Percentiles rank a stretch among this genome's conserved stretches.
These are phyloP conservation scores for Daboia siamensis DNA, from an alignment of 2,113 vertebrate species.

Conservation along the genomic window DNA sequence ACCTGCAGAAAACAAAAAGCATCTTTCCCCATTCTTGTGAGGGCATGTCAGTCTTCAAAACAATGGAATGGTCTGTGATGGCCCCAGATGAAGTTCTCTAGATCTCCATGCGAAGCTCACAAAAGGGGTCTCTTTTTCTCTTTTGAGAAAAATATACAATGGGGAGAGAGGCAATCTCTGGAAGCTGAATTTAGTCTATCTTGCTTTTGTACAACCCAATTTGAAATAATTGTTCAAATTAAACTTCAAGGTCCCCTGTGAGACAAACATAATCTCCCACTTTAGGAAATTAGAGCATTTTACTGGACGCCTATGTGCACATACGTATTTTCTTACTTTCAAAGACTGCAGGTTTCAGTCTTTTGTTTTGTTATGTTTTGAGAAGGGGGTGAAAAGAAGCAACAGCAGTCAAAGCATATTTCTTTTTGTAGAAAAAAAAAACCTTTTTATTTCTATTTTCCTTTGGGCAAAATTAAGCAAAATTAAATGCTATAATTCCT, in stretches of 20 bases:
- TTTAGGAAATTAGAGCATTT: background rate
- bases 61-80: background rate
- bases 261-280: conserved; percentile 7
- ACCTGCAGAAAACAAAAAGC: background rate
- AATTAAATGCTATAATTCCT: conserved; percentile 30
- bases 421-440: background rate
- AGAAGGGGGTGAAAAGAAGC: background rate
- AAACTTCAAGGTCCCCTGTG: conserved; percentile 16
- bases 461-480: conserved; percentile 23
- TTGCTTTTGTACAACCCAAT: conserved; percentile 37
- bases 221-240: conserved; percentile 19
- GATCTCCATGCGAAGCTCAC: conserved; percentile 36
- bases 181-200: conserved; percentile 26
- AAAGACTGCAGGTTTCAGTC: background rate
- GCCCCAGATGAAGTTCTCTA: background rate
- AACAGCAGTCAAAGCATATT: background rate
- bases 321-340: background rate
- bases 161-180: conserved; percentile 47
- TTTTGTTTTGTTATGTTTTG: background rate
- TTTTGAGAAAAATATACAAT: conserved; percentile 55
- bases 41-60: background rate
- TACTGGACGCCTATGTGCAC: background rate
- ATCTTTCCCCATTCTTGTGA: background rate
- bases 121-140: conserved; percentile 40
- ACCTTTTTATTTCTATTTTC: conserved; percentile 12